phyloP scores from a whole-genome alignment of 2,888 invertebrate species.

The Rotaria macrura region DNA sequence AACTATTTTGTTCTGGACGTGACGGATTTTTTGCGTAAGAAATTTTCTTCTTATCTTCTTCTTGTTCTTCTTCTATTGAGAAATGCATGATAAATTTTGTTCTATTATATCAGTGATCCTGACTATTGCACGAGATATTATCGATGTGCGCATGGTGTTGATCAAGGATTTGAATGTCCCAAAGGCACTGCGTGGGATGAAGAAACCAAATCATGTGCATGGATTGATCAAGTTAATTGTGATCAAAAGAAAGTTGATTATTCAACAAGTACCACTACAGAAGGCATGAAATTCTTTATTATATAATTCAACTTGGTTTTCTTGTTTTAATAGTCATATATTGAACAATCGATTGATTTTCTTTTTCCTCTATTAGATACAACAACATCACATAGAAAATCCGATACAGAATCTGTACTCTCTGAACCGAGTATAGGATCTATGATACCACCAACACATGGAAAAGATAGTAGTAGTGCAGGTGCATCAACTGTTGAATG shows the following conservation, averaged over 20 bases:
- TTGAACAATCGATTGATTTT: not conserved
- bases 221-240: constrained; percentile 29
- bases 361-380: not conserved
- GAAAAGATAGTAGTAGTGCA: not conserved
- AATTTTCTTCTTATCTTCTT: no score
- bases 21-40: constrained; percentile 21
- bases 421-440: not conserved
- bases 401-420: not conserved
- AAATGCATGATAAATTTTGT: not conserved
- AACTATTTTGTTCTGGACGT: not conserved
- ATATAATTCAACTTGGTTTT: not conserved
- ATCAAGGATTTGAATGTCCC: constrained; percentile 29
- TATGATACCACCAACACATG: not conserved
- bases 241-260: not conserved
- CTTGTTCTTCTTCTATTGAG: not conserved
- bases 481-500: not conserved
- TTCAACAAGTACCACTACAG: not conserved
- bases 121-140: constrained; percentile 30
- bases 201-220: constrained; percentile 23
- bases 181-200: constrained; percentile 31
- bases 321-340: not conserved
- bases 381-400: not conserved
- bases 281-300: not conserved
- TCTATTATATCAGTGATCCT: not conserved
- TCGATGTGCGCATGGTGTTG: constrained; percentile 29